A percentile compares a stretch with the other conserved stretches of the same genome.
Conservation (phyloP, 1,140 invertebrate genomes). For the Pantala flavescens region DNA sequence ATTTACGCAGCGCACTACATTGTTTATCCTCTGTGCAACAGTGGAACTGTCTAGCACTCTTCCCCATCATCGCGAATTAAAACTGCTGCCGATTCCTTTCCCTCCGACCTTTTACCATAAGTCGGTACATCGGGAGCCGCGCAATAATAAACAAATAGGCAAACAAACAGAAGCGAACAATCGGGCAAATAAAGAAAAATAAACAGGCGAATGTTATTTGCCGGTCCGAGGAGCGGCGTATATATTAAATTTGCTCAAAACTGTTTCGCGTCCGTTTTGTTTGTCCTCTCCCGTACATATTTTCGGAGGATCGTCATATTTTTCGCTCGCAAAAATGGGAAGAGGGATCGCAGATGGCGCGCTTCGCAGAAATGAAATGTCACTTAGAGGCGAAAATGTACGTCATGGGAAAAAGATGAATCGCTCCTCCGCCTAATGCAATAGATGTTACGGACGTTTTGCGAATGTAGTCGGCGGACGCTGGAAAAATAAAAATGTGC, state of each 20-base stretch:
- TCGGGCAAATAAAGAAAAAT: not conserved
- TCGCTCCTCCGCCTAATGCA: too few species aligned
- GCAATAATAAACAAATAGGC: constrained; percentile 7
- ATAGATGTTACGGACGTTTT: too few species aligned
- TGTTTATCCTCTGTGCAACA: too few species aligned
- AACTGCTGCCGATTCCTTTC: not conserved
- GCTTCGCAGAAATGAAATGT: not conserved
- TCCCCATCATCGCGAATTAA: not conserved
- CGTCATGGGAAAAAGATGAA: too few species aligned
- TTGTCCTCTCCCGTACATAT: not conserved
- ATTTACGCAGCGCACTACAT: too few species aligned
- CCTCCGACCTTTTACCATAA: not conserved
- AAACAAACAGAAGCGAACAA: constrained; percentile 9
- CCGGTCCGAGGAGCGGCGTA: not conserved
- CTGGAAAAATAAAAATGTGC: too few species aligned
- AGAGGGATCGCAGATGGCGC: not conserved
- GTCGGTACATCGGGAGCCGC: not conserved
- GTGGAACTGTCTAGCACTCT: not conserved
- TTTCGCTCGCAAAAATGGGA: not conserved
- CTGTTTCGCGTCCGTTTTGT: not conserved
- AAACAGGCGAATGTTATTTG: not conserved
- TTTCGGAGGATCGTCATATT: not conserved
- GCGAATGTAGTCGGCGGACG: too few species aligned
- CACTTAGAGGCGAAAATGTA: not conserved
- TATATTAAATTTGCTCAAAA: constrained; percentile 8